These are phyloP conservation scores for Spheniscus mendiculus DNA, from an alignment of 2,113 vertebrate genomes.

Conservation along the genomic window DNA sequence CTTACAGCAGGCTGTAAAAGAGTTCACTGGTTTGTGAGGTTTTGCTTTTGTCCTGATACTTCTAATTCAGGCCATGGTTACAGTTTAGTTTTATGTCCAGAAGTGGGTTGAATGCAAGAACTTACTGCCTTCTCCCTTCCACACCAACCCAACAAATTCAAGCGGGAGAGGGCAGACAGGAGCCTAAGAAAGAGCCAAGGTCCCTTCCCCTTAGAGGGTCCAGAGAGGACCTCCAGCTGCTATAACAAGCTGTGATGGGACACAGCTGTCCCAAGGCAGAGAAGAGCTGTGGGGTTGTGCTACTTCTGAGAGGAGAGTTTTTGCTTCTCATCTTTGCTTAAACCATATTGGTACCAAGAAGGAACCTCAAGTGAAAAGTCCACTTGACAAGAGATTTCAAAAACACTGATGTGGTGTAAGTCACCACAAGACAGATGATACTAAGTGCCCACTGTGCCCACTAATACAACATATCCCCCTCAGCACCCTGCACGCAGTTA, in stretches of 20 bases:
- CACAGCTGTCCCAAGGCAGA: neutral
- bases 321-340: neutral
- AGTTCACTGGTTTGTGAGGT: neutral
- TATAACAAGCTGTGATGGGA: neutral
- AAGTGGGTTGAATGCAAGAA: neutral
- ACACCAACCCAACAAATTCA: neutral
- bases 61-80: neutral
- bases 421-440: neutral
- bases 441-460: fast-evolving
- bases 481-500: fast-evolving
- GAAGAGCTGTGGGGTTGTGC: neutral
- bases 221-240: neutral
- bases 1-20: neutral
- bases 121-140: neutral
- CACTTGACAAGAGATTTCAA: neutral
- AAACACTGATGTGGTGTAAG: neutral
- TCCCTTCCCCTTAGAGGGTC: neutral
- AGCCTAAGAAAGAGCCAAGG: neutral
- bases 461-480: neutral
- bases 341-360: neutral
- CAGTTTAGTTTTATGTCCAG: neutral
- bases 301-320: fast-evolving
- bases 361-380: neutral
- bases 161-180: neutral
- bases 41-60: neutral